phyloP scores from a whole-genome alignment of 1,140 invertebrate species.

The Bactericera cockerelli region DNA sequence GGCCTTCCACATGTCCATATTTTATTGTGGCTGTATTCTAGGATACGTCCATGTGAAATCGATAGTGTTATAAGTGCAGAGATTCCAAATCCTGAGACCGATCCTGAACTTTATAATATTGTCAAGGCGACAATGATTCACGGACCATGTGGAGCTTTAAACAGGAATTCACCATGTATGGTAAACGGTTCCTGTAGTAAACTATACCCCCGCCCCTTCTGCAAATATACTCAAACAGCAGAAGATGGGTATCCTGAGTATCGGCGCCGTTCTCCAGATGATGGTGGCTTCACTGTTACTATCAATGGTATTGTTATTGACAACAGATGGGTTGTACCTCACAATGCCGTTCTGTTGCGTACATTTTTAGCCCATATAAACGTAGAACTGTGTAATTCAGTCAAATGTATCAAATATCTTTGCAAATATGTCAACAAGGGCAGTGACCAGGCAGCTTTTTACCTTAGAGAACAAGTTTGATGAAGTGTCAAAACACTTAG shows the following conservation, averaged over 20 bases:
- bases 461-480: no score
- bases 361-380: no score
- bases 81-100: conserved; percentile 16
- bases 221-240: conserved; percentile 22
- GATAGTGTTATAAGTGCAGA: conserved; percentile 18
- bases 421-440: no score
- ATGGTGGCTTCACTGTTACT: no score
- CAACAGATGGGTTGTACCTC: conserved; percentile 31
- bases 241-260: conserved; percentile 30
- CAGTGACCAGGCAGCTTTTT: no score
- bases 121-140: conserved; percentile 28
- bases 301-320: no score
- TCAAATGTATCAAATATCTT: no score
- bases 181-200: conserved; percentile 30
- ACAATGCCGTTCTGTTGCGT: conserved; percentile 24
- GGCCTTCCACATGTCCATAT: conserved; percentile 29
- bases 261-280: conserved; percentile 19
- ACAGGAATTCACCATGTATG: conserved; percentile 11
- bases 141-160: conserved; percentile 24
- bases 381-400: no score
- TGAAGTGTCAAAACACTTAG: no score
- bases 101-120: conserved; percentile 22
- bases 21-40: conserved; percentile 22
- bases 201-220: conserved; percentile 26
- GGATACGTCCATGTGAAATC: conserved; percentile 20